Evolutionary conservation across 1,140 invertebrate species (phyloP).

Genomic region (Diuraphis noxia): DNA sequence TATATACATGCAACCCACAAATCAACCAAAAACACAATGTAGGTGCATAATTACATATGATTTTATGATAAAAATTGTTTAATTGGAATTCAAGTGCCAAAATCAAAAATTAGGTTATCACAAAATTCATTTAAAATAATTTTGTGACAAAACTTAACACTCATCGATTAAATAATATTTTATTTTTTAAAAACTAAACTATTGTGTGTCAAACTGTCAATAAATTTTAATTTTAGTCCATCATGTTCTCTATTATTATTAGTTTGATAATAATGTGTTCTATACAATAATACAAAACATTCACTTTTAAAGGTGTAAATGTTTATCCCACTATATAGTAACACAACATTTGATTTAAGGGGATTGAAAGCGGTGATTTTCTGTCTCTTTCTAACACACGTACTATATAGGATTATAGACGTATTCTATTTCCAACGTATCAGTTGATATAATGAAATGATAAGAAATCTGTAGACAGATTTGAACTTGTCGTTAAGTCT

Average conservation of each 20-base stretch:
- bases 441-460: too few relatives aligned
- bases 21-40: neutral
- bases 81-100: neutral
- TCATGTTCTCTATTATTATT: neutral
- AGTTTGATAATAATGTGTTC: neutral
- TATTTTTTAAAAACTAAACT: neutral
- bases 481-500: too few relatives aligned
- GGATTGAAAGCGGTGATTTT: too few relatives aligned
- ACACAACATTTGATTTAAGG: too few relatives aligned
- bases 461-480: too few relatives aligned
- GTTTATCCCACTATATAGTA: neutral
- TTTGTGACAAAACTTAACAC: neutral
- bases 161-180: neutral
- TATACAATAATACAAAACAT: neutral
- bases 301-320: neutral
- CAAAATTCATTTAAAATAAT: neutral
- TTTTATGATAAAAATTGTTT: neutral
- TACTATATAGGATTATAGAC: too few relatives aligned
- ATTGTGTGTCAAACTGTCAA: too few relatives aligned
- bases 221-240: neutral
- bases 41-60: neutral
- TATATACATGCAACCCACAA: too few relatives aligned
- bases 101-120: neutral
- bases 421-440: too few relatives aligned
- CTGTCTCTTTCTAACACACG: too few relatives aligned